A percentile compares a stretch with the other conserved stretches of the same genome.
Conservation (phyloP, 2,888 invertebrate species). For the Tigriopus californicus region DNA sequence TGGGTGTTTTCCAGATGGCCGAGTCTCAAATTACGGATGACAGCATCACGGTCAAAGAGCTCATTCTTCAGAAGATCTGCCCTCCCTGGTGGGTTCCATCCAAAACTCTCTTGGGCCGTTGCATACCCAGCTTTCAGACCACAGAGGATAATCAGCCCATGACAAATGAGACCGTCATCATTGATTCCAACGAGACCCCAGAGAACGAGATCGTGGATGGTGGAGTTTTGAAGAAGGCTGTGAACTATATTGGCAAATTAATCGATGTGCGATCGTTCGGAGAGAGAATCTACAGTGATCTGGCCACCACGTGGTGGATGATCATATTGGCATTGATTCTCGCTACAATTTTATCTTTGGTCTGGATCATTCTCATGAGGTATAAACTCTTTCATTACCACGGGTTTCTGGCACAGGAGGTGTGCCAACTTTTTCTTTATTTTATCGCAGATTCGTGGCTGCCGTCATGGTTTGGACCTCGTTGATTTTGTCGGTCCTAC, state of each 20-base stretch:
- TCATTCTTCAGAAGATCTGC: constrained; percentile 36
- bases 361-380: constrained; percentile 2
- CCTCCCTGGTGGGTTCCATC: constrained; percentile 35
- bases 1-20: not conserved
- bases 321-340: not conserved
- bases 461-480: constrained; percentile 2
- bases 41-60: not conserved
- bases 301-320: not conserved
- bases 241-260: not conserved
- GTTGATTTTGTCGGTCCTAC: constrained; percentile 14
- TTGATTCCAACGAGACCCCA: not conserved
- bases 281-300: constrained; percentile 1
- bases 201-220: not conserved
- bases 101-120: constrained; percentile 32
- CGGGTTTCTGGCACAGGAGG: too few species aligned
- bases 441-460: not conserved
- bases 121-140: constrained; percentile 25
- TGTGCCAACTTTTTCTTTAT: too few species aligned
- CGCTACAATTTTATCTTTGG: not conserved
- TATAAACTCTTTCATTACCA: too few species aligned
- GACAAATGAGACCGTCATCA: not conserved
- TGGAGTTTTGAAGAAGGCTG: not conserved
- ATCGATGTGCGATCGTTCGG: not conserved
- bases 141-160: not conserved
- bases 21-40: too few species aligned